Percentiles rank a stretch among this genome's conserved stretches.
Conservation (phyloP, 1,140 invertebrate genomes). For the Tigriopus japonicus region DNA sequence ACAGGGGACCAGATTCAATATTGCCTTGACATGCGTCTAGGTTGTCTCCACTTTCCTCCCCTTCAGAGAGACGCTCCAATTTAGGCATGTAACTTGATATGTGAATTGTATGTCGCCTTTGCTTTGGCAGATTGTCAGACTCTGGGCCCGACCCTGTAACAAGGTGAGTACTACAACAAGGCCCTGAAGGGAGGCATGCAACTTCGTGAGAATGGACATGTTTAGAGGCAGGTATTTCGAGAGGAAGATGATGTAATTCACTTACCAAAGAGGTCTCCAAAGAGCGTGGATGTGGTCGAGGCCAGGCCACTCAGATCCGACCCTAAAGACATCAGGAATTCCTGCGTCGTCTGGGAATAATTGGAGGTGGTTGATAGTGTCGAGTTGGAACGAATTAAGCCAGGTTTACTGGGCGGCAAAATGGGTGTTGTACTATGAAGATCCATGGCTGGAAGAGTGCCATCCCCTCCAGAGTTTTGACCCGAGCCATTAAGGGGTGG, state of each 20-base stretch:
- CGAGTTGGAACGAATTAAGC: background rate
- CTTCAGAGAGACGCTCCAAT: too few relatives aligned
- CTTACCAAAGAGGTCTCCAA: constrained; percentile 13
- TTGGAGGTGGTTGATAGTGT: background rate
- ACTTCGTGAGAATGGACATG: background rate
- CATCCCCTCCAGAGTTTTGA: too few relatives aligned
- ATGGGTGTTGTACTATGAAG: background rate
- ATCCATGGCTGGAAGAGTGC: too few relatives aligned
- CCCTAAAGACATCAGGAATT: background rate
- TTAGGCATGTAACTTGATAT: too few relatives aligned
- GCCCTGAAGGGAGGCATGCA: background rate
- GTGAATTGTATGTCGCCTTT: too few relatives aligned
- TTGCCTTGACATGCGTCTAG: too few relatives aligned
- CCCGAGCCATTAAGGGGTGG: too few relatives aligned
- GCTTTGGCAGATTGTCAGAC: too few relatives aligned
- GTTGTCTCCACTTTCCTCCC: too few relatives aligned
- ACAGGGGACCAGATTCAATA: too few relatives aligned
- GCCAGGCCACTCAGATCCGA: constrained; percentile 2
- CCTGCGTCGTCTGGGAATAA: background rate
- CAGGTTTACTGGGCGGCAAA: background rate
- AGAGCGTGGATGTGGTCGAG: constrained; percentile 1
- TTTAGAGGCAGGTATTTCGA: background rate
- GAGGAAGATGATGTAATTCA: background rate
- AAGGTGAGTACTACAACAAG: constrained; percentile 1
- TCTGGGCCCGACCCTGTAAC: background rate